Evolutionary conservation across 2,113 vertebrate genomes (phyloP), one percentile per base, ranked within the genome.

Genomic region (Charadrius vociferus): DNA sequence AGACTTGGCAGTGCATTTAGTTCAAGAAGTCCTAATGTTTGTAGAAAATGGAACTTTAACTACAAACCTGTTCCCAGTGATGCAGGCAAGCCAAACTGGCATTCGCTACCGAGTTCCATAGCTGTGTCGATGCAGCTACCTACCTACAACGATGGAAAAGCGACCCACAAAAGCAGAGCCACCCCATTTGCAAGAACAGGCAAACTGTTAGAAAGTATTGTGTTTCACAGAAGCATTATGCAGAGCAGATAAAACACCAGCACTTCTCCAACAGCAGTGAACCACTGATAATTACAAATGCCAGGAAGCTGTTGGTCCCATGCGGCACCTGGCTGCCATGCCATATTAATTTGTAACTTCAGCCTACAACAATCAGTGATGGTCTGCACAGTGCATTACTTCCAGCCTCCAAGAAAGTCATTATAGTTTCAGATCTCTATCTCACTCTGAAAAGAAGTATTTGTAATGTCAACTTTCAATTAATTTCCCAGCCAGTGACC

Each of bases 71-170:
- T 26, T 16, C 59, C 34, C 61, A 49, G 43, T 0, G 1, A 55
- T 0, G 4, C 22, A 47, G 27, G 26, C 21, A 63, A 47, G 63
- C 34, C 63, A 62, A 83, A 59, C 0, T 24, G 43, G 13, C 36
- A 16, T 45, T 37, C 41, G 4, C 59, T 6, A 29, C 43, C 52
- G 29, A 71, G 71, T 5, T 79, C 50, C 65, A 32, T 18, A 19
- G 56, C 14, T 17, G 2, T 10, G n/a, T 5, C 7, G 2, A 3
- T 1, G 5, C 72, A 83, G 68, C 63, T 39, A 15, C 24, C 62
- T 15, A 73, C 29, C 23, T 7, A 32, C 45, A 18, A 8, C 0
- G 1, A 47, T 1, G 23, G 71, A 26, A 47, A 61, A 3, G 3
- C 4, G 29, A 59, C 36, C 3, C 2, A 45, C 11, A 77, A 67